Base-by-base conservation (phyloP, 2,888 invertebrate genomes). In the Octodonta nipae region DNA sequence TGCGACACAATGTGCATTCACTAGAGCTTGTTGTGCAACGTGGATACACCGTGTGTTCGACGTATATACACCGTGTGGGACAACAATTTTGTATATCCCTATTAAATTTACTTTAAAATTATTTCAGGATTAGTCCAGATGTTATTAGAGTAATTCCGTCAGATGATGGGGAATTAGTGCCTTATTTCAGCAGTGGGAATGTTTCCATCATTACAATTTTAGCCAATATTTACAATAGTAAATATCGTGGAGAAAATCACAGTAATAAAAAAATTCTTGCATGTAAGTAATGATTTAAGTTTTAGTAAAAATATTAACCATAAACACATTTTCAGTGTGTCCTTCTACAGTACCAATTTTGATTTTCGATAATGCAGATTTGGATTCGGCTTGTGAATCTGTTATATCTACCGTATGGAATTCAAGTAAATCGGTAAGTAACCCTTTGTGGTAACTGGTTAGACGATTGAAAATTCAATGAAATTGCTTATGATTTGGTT, bases 351-450 rank as follows among this genome's bases (percentile, higher is more conserved):
- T 60, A 26, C 61, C 67, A 2, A 60, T 67, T 40, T 52, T 72
- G 22, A 60, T 71, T 32, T 70, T 68, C 52, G 70, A 70, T 35
- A 55, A 59, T 27, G 65, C 68, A 6, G 73, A 73, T 52, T 45
- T 70, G 22, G 68, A 71, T 56, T 68, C 70, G 28, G 66, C 69
- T 2, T 63, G 65, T 29, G 67, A 70, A 41, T 59, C 60, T 17
- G 56, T 66, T 4, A 58, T 69, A 20, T 62, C 66, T 38, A 65
- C 65, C 12, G 62, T 65, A 14, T 71, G 68, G 65, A 61, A 64
- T 33, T n/a, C n/a, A n/a, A n/a, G n/a, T n/a, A n/a, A n/a, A n/a
- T n/a, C n/a, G n/a, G n/a, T n/a, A n/a, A n/a, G n/a, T n/a, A n/a
- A n/a, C n/a, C n/a, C n/a, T n/a, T n/a, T n/a, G n/a, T n/a, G n/a